Evolutionary conservation across 2,888 invertebrate species (phyloP).

Genomic region (Scaptomyza tumidula): DNA sequence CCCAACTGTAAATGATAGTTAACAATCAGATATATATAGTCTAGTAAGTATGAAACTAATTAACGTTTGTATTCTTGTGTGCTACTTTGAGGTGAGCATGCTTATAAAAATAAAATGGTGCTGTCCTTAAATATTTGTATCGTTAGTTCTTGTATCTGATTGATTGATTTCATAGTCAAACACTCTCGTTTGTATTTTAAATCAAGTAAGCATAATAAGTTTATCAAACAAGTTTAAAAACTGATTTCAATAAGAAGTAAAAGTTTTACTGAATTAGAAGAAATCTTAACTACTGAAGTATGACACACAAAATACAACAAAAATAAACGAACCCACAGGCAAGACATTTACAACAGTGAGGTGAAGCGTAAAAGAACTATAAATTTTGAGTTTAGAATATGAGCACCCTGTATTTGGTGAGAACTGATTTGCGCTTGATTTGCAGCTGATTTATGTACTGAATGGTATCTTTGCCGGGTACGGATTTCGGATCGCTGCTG

Average conservation of each 20-base stretch:
- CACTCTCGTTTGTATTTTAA: background rate
- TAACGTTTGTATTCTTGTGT: background rate
- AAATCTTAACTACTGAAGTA: background rate
- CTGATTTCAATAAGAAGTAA: background rate
- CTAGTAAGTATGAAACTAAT: background rate
- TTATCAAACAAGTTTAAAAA: background rate
- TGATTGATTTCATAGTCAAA: background rate
- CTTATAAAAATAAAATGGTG: constrained; percentile 26
- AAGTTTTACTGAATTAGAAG: constrained; percentile 11
- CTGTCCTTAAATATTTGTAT: constrained; percentile 8
- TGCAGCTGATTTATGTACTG: constrained; percentile 81
- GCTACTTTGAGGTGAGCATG: constrained; percentile 28
- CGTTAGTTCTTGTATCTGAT: constrained; percentile 1
- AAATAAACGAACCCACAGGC: constrained; percentile 6
- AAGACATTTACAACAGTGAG: constrained; percentile 18
- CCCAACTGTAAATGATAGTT: constrained; percentile 71
- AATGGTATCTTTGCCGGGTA: constrained; percentile 77
- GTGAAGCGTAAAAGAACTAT: constrained; percentile 25
- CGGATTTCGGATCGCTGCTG: constrained; percentile 34
- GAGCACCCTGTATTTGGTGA: constrained; percentile 80
- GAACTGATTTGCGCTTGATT: constrained; percentile 82
- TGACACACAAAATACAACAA: background rate
- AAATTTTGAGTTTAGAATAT: constrained; percentile 24
- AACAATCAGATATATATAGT: constrained; percentile 6
- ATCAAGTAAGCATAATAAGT: background rate